Evolutionary conservation across 2,888 invertebrate genomes (phyloP), one percentile per base, ranked within the genome.

Genomic region (Xestobium rufovillosum): DNA sequence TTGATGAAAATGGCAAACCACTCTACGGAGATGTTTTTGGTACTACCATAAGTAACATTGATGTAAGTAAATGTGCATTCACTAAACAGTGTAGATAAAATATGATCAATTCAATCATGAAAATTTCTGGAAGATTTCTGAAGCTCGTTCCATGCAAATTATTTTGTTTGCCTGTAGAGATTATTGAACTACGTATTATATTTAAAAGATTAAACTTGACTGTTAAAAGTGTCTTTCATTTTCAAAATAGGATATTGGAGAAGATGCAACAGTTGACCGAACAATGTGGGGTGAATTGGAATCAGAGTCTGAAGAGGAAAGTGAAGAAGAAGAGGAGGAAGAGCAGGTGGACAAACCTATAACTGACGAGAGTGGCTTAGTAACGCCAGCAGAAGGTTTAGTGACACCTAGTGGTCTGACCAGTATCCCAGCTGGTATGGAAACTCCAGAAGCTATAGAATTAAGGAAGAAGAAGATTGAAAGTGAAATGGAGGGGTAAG

Each of bases 1-100:
- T 98, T 0, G 98, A 98, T 67, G 97, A 97, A 67, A 84, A 83
- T 43, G 98, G 98, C 23, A 87, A 94, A 62, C 98, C 98, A 1
- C 69, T 98, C 1, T 99, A 99, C 61, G 98, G 98, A 2, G 98
- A 98, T 66, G 98, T 98, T 2, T 99, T 98, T 60, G 97, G 97
- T 3, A 83, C 89, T 9, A 80, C 79, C 43, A 72, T 75, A 28
- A 73, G 72, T 16, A 81, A 83, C 2, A 73, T 78, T 25, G 86
- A 86, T 62, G 82, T 81, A 52, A 73, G 72, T 66, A 34, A 27
- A 34, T 19, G 9, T 14, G 28, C n/a, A n/a, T n/a, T n/a, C n/a
- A n/a, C n/a, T n/a, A n/a, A n/a, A n/a, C n/a, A n/a, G n/a, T n/a
- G n/a, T n/a, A n/a, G n/a, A n/a, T n/a, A n/a, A n/a, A n/a, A n/a